Evolutionary conservation across 2,797 vertebrate species (phyloP).

Genomic region (Champsocephalus gunnari): DNA sequence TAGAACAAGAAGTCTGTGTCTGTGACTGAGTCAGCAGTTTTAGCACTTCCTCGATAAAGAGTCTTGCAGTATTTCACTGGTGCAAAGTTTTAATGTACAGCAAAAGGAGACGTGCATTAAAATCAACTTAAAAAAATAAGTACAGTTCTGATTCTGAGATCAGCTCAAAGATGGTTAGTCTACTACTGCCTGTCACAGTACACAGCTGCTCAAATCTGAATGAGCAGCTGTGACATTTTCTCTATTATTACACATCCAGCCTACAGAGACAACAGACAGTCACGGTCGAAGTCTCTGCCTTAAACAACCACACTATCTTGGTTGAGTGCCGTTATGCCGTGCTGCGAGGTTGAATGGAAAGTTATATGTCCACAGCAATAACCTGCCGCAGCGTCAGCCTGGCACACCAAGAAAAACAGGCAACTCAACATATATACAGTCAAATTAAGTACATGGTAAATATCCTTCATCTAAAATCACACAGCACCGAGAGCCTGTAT

Average conservation of each 20-base stretch:
- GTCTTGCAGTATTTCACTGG: not conserved
- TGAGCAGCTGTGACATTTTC: not conserved
- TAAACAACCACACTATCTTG: not conserved
- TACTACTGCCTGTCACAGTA: not conserved
- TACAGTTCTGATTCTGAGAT: not conserved
- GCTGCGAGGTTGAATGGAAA: not conserved
- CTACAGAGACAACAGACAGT: not conserved
- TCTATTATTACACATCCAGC: conserved; percentile 1
- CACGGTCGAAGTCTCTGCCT: not conserved
- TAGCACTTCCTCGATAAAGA: conserved; percentile 28
- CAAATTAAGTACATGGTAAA: not conserved
- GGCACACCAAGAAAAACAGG: not conserved
- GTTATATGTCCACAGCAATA: not conserved
- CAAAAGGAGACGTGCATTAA: not conserved
- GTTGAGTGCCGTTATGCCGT: not conserved
- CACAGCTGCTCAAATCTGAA: not conserved
- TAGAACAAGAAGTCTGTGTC: conserved; percentile 36
- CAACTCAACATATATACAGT: not conserved
- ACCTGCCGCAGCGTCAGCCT: not conserved
- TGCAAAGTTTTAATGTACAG: not conserved
- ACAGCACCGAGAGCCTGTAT: not conserved
- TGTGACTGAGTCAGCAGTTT: conserved; percentile 37
- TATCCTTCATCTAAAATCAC: conserved; percentile 3
- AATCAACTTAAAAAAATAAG: conserved; percentile 8
- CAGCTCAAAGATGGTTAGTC: not conserved